Evolutionary conservation across 2,797 vertebrate species (phyloP).

Genomic region (Catostomus latipinnis): DNA sequence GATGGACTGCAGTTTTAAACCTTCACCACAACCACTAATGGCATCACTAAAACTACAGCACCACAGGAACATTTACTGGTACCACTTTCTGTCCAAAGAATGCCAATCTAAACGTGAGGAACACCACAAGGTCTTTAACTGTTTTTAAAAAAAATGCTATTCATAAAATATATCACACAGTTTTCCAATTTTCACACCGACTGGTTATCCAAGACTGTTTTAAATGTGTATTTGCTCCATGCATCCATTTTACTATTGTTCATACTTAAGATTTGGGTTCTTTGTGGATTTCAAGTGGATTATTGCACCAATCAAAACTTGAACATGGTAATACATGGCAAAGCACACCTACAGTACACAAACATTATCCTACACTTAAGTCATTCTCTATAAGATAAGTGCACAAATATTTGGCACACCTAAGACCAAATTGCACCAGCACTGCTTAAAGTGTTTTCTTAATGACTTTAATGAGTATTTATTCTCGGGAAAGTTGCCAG

Average conservation of each 20-base stretch:
- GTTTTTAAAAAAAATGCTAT: neutral
- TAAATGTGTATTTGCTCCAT: neutral
- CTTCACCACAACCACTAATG: slow-evolving; percentile 49
- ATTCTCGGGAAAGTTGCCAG: neutral
- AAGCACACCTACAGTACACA: slow-evolving; percentile 13
- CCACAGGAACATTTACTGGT: slow-evolving; percentile 10
- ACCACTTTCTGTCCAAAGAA: slow-evolving; percentile 1
- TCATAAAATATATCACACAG: neutral
- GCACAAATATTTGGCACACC: slow-evolving; percentile 26
- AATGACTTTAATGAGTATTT: slow-evolving; percentile 39
- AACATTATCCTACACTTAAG: slow-evolving; percentile 16
- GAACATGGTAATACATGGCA: slow-evolving; percentile 28
- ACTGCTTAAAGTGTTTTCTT: slow-evolving; percentile 28
- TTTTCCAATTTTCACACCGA: neutral
- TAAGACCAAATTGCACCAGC: slow-evolving; percentile 14
- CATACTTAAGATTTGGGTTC: too few species aligned
- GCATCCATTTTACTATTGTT: neutral
- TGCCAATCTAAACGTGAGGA: neutral
- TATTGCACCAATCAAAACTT: slow-evolving; percentile 9
- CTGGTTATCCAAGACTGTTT: neutral
- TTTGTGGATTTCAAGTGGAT: neutral
- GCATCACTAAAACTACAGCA: slow-evolving; percentile 43
- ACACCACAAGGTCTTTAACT: too few species aligned
- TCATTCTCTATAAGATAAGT: slow-evolving; percentile 22
- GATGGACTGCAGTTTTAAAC: slow-evolving; percentile 54